Base-by-base conservation (phyloP, 2,888 invertebrate species). In the Miltochrista miniata region DNA sequence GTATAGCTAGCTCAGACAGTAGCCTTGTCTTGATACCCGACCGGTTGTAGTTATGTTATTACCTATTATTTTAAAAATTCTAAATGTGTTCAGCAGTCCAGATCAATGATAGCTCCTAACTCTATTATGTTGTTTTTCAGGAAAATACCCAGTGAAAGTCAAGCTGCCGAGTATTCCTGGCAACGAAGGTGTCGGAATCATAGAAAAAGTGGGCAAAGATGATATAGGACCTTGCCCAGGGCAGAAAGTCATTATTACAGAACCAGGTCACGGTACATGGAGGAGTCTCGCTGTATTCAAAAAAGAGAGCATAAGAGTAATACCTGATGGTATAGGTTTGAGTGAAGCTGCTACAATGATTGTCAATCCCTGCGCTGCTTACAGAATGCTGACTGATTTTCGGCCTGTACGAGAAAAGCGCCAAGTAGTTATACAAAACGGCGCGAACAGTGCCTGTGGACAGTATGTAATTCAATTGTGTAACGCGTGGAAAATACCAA, bases 361-460 rank as follows among this genome's bases (percentile, higher is more conserved):
- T 30, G 98, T 99, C 0, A 99, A 99, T 83, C 99, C 99, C 0
- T 96, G 97, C 67, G 99, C 99, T 0, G 99, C 99, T 0, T 99
- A 96, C 74, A 94, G 99, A 79, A 98, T 99, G 98, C 88, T 99
- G 3, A 94, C 94, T 71, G 99, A 99, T 86, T 99, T 97, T 85
- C 94, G 94, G 11, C 68, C 87, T 13, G 85, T 98, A 0, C 76
- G 56, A 54, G 54, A 94, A 52, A 56, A 94, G 14, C 96, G 96
- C 0, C 96, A 97, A 78, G 95, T 95, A 31, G 94, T 99, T 0
- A 97, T 99, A 70, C 99, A 99, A 89, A 99, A 99, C 89, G 99
- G 98, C 38, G 98, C 96, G 0, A 99, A 99, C 81, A 98, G 98
- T 76, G 98, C 97, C 7, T 98, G 98, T 50, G 99, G 99, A 1